phyloP scores from a whole-genome alignment of 2,888 invertebrate genomes.

The Cremastinae sp. region DNA sequence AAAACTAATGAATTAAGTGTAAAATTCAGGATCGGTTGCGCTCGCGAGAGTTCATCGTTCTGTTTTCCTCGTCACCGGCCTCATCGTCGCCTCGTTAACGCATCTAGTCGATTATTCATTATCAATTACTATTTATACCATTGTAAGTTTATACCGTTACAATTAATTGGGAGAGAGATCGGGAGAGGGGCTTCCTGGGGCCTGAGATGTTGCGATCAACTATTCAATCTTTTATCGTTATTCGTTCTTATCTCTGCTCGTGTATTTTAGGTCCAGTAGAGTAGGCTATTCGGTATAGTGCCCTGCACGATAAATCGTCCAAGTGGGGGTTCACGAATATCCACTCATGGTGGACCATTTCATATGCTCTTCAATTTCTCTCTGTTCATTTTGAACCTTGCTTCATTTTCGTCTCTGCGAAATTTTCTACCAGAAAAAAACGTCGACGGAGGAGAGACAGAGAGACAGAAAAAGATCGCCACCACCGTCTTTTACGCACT shows the following conservation, averaged over 20 bases:
- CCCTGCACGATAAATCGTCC: no score
- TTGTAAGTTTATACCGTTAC: conserved; percentile 65
- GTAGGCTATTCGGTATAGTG: no score
- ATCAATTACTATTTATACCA: conserved; percentile 60
- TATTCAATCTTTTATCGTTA: conserved; percentile 62
- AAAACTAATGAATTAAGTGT: conserved; percentile 55
- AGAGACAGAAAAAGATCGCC: conserved; percentile 55
- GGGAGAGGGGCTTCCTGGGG: conserved; percentile 73
- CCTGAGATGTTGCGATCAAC: conserved; percentile 67
- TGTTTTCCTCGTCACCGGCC: conserved; percentile 31
- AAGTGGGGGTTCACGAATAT: no score
- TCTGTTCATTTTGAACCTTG: conserved; percentile 20
- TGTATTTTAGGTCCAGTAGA: conserved; percentile 35
- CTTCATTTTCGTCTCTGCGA: conserved; percentile 1
- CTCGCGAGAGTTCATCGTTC: conserved; percentile 39
- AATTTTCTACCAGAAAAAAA: conserved; percentile 18
- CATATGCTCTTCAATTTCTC: conserved; percentile 20
- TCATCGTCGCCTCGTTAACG: conserved; percentile 41
- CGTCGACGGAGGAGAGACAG: conserved; percentile 4
- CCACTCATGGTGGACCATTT: no score
- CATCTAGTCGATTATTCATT: conserved; percentile 56
- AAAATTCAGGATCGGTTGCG: conserved; percentile 54
- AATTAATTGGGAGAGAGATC: conserved; percentile 73
- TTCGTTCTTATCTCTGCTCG: conserved; percentile 46
- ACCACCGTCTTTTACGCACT: conserved; percentile 61